Evolutionary conservation across 1,140 invertebrate genomes (phyloP).

Genomic region (Pinna nobilis): DNA sequence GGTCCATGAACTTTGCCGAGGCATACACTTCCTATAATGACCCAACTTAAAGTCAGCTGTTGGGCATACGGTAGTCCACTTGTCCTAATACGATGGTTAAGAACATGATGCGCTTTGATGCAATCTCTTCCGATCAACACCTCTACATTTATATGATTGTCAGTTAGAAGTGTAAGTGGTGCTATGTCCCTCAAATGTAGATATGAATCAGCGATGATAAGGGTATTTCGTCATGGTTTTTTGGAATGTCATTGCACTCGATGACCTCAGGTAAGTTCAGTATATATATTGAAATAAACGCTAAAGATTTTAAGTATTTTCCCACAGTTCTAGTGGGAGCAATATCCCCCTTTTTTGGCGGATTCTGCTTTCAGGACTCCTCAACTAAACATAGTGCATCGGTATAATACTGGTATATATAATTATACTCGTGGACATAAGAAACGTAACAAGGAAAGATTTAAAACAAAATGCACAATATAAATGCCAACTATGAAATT

Average conservation of each 20-base stretch:
- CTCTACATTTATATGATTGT: slow-evolving; percentile 19
- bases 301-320: background rate
- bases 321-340: background rate
- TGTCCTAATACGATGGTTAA: slow-evolving; percentile 17
- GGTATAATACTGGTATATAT: too few relatives aligned
- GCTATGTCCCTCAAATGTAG: slow-evolving; percentile 23
- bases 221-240: slow-evolving; percentile 17
- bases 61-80: slow-evolving; percentile 19
- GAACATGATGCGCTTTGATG: slow-evolving; percentile 27
- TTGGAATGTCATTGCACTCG: slow-evolving; percentile 24
- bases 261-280: slow-evolving; percentile 4
- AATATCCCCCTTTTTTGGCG: too few relatives aligned
- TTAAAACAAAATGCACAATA: too few relatives aligned
- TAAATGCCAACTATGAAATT: too few relatives aligned
- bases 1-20: slow-evolving; percentile 26
- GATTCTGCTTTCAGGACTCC: too few relatives aligned
- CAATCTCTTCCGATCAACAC: slow-evolving; percentile 35
- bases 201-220: background rate
- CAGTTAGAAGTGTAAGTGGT: slow-evolving; percentile 11
- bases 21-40: slow-evolving; percentile 32
- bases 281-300: background rate
- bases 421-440: too few relatives aligned
- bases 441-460: too few relatives aligned
- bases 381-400: too few relatives aligned
- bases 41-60: slow-evolving; percentile 31